These are phyloP conservation scores for Pseudomyrmex gracilis DNA, from an alignment of 1,140 invertebrate species.

Conservation along the genomic window DNA sequence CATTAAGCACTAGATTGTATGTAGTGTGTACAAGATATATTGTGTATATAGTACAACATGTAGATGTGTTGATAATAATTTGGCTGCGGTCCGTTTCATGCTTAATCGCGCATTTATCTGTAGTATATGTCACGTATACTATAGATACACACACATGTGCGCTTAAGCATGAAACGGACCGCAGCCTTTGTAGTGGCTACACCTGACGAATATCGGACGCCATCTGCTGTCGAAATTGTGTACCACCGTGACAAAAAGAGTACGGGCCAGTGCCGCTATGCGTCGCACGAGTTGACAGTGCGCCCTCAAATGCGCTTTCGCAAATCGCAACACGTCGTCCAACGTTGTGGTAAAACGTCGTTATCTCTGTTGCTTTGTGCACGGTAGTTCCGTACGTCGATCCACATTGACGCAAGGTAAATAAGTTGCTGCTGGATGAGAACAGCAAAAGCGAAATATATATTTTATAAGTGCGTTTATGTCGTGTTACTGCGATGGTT, in stretches of 20 bases:
- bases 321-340: conserved; percentile 18
- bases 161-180: no score
- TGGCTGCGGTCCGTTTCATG: no score
- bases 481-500: background rate
- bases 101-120: no score
- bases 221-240: background rate
- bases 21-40: no score
- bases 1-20: no score
- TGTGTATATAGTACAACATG: no score
- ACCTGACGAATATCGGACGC: background rate
- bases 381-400: conserved; percentile 1
- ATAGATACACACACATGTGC: no score
- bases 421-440: background rate
- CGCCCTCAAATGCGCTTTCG: background rate
- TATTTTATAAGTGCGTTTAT: background rate
- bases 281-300: conserved; percentile 18
- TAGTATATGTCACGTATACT: no score
- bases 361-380: conserved; percentile 2
- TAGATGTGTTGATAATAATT: no score
- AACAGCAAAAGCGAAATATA: background rate
- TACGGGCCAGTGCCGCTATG: background rate
- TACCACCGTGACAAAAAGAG: background rate
- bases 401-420: conserved; percentile 46
- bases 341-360: conserved; percentile 13
- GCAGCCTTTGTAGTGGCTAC: no score